Evolutionary conservation across 1,140 invertebrate species (phyloP).

Genomic region (Halictus rubicundus): DNA sequence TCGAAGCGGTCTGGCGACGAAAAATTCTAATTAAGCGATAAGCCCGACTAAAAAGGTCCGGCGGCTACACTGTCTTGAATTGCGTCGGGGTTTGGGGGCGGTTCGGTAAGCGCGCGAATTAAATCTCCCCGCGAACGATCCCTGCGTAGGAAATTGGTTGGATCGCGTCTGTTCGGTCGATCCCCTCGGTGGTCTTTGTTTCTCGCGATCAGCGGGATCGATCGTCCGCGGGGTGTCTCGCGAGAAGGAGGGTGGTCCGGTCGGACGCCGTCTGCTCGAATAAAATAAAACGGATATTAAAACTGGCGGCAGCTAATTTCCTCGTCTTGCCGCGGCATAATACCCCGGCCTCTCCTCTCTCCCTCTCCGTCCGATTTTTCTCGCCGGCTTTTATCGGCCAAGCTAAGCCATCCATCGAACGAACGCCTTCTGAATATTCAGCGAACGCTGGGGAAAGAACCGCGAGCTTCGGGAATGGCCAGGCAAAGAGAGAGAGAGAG

Average conservation of each 20-base stretch:
- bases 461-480: background rate
- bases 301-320: constrained; percentile 69
- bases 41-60: constrained; percentile 6
- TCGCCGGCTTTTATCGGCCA: constrained; percentile 33
- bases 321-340: constrained; percentile 62
- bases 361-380: constrained; percentile 32
- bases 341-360: constrained; percentile 29
- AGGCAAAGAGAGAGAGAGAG: background rate
- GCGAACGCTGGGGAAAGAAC: constrained; percentile 17
- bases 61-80: background rate
- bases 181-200: constrained; percentile 9
- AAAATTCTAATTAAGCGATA: constrained; percentile 25
- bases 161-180: constrained; percentile 50
- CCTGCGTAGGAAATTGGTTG: constrained; percentile 57
- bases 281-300: constrained; percentile 73
- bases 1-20: background rate
- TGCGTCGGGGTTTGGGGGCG: background rate
- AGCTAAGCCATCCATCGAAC: constrained; percentile 62
- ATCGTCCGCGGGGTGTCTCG: constrained; percentile 1
- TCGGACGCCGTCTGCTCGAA: constrained; percentile 33
- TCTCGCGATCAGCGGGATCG: constrained; percentile 10
- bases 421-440: constrained; percentile 68
- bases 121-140: constrained; percentile 54
- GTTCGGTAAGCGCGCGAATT: constrained; percentile 32
- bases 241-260: constrained; percentile 13